Evolutionary conservation across 2,888 invertebrate genomes (phyloP), one percentile per base, ranked within the genome.

Genomic region (Hemaris fuciformis): DNA sequence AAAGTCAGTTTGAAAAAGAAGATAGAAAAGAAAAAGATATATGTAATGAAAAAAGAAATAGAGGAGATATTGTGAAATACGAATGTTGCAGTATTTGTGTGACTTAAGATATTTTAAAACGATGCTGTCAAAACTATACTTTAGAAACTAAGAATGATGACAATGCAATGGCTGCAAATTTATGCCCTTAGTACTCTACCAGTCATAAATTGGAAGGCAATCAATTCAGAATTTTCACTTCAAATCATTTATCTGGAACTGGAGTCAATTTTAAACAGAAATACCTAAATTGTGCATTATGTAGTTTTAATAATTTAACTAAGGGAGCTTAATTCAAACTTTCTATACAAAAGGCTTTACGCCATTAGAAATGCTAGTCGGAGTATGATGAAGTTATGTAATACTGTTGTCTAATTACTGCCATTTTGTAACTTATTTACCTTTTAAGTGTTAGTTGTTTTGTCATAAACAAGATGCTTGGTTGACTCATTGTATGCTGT

Each of bases 31-130:
- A 84, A 77, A 62, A 88, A 81, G 65, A 82, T 89, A 61, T 82
- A 83, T 20, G 83, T 80, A 66, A 89, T 92, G 87, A 85, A 75
- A 62, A 90, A 89, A 69, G 92, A 92, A 59, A 68, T 92, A 4
- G 92, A 92, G 76, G 90, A 89, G 77, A 74, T 85, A 1, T 66
- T 91, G 57, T 91, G 87, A 75, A 69, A 13, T 8, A 25, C 41
- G 3, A 8, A 8, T 10, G 45, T 15, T 23, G 8, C n/a, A 7
- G 23, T 22, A 0, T 22, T 46, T 2, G 10, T 7, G 18, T 25
- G 7, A 38, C 38, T 3, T 7, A 48, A 20, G 7, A 6, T 8
- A 46, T 6, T 46, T 48, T 15, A 25, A 20, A 59, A 41, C 18
- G 18, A 18, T 18, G 27, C 18, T 15, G 53, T 15, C 18, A 10